Base-by-base conservation (phyloP, 2,113 vertebrate genomes). In the Hippocampus mohnikei region DNA sequence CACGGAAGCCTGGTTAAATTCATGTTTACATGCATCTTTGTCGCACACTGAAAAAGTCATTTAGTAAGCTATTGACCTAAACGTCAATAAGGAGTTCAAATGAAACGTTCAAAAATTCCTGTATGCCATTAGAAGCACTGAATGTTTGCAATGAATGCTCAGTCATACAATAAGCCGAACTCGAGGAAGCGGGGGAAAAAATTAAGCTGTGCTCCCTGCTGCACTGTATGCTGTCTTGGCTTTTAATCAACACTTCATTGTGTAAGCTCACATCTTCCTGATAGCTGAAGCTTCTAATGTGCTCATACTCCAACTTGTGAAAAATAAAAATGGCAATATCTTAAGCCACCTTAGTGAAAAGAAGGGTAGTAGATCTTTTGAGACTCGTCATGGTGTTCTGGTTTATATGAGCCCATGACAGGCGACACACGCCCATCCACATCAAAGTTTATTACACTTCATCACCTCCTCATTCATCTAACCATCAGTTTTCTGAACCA, bases 391-490 rank as follows among this genome's bases (percentile, higher is more conserved):
- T 73, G 72, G 70, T 81, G 81, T 86, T 87, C 70, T 72, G 66
- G 81, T 88, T 91, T 90, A 89, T 90, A 89, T 78, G 83, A 91
- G 85, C 80, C 85, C 78, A 81, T 85, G 89, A 87, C 87, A 87
- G 72, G 81, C 78, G 83, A 88, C 82, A 87, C 79, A 86, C 85
- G 77, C 86, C 85, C 87, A 82, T 88, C 81, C 79, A 87, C 88
- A 91, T 90, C 87, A 92, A 91, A 89, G 90, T 91, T 90, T 90
- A 92, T 91, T 90, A 87, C 87, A 88, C 89, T 91, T 92, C 90
- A 91, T 91, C 90, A 91, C 90, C 90, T 88, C 74, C 85, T 37
- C 33, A 6, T 37, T 37, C 33, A 37, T 37, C 33, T 6, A 37
- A 7, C 33, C 33, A 6, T 37, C 33, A 0, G 6, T 37, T 37